Evolutionary conservation across 2,888 invertebrate genomes (phyloP).

Genomic region (Eugnorisma glareosa): DNA sequence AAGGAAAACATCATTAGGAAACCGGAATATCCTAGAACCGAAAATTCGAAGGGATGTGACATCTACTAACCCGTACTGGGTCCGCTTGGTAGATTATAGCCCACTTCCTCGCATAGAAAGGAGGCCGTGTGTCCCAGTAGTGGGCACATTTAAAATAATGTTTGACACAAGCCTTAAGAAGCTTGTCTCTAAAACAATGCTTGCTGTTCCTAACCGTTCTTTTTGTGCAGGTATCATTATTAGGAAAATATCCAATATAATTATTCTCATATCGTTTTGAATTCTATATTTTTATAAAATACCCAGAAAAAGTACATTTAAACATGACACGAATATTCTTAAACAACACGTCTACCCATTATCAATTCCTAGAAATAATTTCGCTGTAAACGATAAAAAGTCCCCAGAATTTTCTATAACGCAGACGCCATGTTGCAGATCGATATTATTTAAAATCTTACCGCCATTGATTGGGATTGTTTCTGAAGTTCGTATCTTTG

Average conservation of each 20-base stretch:
- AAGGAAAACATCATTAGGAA: too few relatives aligned
- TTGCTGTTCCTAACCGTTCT: neutral
- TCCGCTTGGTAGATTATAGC: too few relatives aligned
- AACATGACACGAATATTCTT: neutral
- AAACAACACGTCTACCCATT: conserved; percentile 6
- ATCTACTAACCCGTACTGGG: too few relatives aligned
- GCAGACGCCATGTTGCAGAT: conserved; percentile 13
- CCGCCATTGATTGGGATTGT: conserved; percentile 55
- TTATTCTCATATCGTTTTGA: neutral
- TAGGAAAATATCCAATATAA: neutral
- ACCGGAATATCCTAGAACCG: too few relatives aligned
- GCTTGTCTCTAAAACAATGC: too few relatives aligned
- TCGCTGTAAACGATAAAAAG: neutral
- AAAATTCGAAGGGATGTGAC: too few relatives aligned
- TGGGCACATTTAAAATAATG: too few relatives aligned
- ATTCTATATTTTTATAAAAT: neutral
- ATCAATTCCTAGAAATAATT: conserved; percentile 1
- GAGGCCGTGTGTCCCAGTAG: too few relatives aligned
- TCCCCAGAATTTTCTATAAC: neutral
- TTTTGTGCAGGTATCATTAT: neutral
- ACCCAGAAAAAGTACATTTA: neutral
- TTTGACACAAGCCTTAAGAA: too few relatives aligned
- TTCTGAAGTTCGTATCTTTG: conserved; percentile 52
- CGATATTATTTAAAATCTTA: conserved; percentile 47
- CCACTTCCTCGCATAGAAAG: too few relatives aligned